phyloP scores from a whole-genome alignment of 2,797 vertebrate genomes.

The Poeciliopsis presidionis region DNA sequence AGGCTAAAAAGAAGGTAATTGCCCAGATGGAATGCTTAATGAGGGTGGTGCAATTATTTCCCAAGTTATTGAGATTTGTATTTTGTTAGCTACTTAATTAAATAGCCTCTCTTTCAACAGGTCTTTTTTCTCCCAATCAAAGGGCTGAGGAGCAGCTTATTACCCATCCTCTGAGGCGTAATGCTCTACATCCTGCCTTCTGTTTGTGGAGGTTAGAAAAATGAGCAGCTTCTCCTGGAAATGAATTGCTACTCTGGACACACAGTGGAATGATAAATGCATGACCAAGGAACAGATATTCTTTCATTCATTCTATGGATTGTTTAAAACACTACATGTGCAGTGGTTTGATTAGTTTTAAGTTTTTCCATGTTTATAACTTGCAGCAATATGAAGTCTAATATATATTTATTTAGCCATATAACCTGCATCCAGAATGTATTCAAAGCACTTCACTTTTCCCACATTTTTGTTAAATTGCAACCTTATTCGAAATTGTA shows the following conservation, averaged over 20 bases:
- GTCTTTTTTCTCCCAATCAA: conserved; percentile 51
- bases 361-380: neutral
- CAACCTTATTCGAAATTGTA: too few species aligned
- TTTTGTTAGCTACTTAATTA: conserved; percentile 80
- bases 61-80: conserved; percentile 75
- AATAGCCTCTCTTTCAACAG: conserved; percentile 68
- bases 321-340: neutral
- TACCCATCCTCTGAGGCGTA: conserved; percentile 24
- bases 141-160: conserved; percentile 35
- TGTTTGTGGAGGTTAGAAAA: conserved; percentile 28
- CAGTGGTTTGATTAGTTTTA: conserved; percentile 2
- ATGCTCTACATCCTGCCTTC: neutral
- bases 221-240: conserved; percentile 6
- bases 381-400: neutral
- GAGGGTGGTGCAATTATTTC: conserved; percentile 81
- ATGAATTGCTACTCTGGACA: conserved; percentile 16
- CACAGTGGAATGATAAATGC: conserved; percentile 13
- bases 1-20: conserved; percentile 76
- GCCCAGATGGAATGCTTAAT: conserved; percentile 78
- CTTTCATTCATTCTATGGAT: conserved; percentile 4
- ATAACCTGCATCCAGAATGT: too few species aligned
- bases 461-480: too few species aligned
- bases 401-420: too few species aligned
- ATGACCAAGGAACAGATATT: conserved; percentile 17
- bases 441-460: too few species aligned